Conservation (phyloP, 2,797 vertebrate species). For the Cercopithecus hamlyni region DNA sequence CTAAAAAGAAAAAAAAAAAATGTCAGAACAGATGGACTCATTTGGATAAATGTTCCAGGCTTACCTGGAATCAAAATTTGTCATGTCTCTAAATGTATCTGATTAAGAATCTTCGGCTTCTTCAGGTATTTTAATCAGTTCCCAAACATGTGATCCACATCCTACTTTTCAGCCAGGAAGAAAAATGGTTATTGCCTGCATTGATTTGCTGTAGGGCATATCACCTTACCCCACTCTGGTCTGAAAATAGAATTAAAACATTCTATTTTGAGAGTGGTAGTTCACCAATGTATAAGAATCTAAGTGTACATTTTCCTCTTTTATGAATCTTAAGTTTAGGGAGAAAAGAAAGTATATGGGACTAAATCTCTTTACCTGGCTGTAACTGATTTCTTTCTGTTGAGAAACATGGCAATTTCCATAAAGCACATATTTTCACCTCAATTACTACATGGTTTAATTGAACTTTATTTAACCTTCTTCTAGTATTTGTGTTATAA, state of each 20-base stretch:
- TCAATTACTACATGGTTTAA: slow-evolving; percentile 72
- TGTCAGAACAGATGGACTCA: background rate
- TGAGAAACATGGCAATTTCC: slow-evolving; percentile 60
- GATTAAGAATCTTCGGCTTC: slow-evolving; percentile 72
- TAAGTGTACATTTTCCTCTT: slow-evolving; percentile 78
- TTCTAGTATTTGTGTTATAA: slow-evolving; percentile 56
- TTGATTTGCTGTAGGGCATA: slow-evolving; percentile 81
- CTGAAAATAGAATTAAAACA: slow-evolving; percentile 83
- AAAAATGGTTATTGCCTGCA: slow-evolving; percentile 82
- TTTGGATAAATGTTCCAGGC: slow-evolving; percentile 48
- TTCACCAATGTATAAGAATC: slow-evolving; percentile 75
- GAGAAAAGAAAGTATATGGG: slow-evolving; percentile 76
- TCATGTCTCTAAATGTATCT: slow-evolving; percentile 57
- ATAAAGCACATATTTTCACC: slow-evolving; percentile 47
- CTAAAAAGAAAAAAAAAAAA: background rate
- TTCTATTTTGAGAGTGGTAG: slow-evolving; percentile 78
- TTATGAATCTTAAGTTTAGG: slow-evolving; percentile 73
- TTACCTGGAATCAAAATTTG: slow-evolving; percentile 70
- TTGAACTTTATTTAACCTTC: slow-evolving; percentile 59
- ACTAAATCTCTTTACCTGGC: slow-evolving; percentile 72
- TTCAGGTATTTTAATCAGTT: slow-evolving; percentile 78
- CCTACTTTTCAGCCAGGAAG: slow-evolving; percentile 81
- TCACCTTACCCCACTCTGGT: slow-evolving; percentile 64
- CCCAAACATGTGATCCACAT: slow-evolving; percentile 75
- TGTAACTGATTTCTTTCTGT: slow-evolving; percentile 78